phyloP scores from a whole-genome alignment of 2,888 invertebrate genomes.

The Hedya salicella region DNA sequence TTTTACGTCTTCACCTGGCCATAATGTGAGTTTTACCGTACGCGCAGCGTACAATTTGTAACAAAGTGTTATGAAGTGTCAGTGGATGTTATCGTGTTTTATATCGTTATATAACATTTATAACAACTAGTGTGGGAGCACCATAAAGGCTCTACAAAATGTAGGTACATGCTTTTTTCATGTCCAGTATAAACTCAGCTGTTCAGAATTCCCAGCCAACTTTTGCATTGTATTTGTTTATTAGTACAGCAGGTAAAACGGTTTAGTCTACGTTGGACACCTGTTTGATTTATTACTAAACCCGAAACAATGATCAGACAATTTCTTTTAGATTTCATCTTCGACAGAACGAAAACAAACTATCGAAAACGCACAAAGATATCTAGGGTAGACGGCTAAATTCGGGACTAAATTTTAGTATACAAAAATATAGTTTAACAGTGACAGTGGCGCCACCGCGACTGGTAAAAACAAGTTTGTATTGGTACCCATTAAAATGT shows the following conservation, averaged over 20 bases:
- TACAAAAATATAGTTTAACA: background rate
- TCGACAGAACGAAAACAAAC: slow-evolving; percentile 12
- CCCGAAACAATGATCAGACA: slow-evolving; percentile 3
- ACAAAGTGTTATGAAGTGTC: no score
- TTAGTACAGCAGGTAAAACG: slow-evolving; percentile 9
- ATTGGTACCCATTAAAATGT: slow-evolving; percentile 17
- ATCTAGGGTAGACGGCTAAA: background rate
- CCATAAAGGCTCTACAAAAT: no score
- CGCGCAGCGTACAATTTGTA: no score
- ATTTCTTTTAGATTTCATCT: background rate
- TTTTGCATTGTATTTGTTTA: background rate
- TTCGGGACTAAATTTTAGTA: background rate
- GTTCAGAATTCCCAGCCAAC: background rate
- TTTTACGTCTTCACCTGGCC: no score
- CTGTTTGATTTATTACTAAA: slow-evolving; percentile 18
- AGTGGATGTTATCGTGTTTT: no score
- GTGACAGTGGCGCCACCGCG: background rate
- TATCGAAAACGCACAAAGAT: slow-evolving; percentile 1
- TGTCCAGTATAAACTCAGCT: no score
- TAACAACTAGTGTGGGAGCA: no score
- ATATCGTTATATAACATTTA: no score
- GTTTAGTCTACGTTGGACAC: slow-evolving; percentile 24
- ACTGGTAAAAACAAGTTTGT: slow-evolving; percentile 19
- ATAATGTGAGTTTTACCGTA: no score
- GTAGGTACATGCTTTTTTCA: no score